Evolutionary conservation across 2,797 vertebrate species (phyloP).

Genomic region (Falco biarmicus): DNA sequence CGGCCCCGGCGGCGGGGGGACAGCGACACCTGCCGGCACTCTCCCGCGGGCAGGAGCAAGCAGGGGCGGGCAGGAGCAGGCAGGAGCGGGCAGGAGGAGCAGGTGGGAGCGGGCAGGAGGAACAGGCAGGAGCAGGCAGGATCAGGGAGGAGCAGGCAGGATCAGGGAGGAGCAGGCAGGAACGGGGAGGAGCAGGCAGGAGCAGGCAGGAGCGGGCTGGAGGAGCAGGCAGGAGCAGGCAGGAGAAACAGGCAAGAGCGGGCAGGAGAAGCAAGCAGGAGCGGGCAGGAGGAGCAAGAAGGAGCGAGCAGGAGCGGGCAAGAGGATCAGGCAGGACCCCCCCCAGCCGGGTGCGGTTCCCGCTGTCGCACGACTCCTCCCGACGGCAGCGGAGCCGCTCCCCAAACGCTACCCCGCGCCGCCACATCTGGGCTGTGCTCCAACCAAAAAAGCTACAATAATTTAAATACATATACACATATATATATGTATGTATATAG

Average conservation of each 20-base stretch:
- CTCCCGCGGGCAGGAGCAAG: neutral
- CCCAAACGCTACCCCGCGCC: neutral
- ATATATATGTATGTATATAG: too few species aligned
- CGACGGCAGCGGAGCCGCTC: neutral
- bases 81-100: neutral
- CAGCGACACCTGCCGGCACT: slow-evolving; percentile 76
- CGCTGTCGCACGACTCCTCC: neutral
- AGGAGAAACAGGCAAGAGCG: neutral
- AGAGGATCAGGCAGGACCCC: neutral
- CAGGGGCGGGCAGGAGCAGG: neutral
- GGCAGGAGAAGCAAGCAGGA: too few species aligned
- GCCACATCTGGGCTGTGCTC: too few species aligned
- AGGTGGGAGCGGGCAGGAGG: neutral
- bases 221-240: neutral
- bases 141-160: neutral
- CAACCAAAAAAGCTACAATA: neutral
- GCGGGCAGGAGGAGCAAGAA: too few species aligned
- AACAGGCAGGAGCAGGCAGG: neutral
- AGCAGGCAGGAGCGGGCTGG: neutral
- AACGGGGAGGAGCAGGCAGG: neutral
- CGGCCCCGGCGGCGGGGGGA: neutral
- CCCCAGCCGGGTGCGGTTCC: neutral
- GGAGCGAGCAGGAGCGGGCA: neutral
- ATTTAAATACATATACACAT: too few species aligned
- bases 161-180: neutral